A percentile compares a stretch with the other conserved stretches of the same genome.
Evolutionary conservation across 2,888 invertebrate species (phyloP).

Genomic region (Diloba caeruleocephala): DNA sequence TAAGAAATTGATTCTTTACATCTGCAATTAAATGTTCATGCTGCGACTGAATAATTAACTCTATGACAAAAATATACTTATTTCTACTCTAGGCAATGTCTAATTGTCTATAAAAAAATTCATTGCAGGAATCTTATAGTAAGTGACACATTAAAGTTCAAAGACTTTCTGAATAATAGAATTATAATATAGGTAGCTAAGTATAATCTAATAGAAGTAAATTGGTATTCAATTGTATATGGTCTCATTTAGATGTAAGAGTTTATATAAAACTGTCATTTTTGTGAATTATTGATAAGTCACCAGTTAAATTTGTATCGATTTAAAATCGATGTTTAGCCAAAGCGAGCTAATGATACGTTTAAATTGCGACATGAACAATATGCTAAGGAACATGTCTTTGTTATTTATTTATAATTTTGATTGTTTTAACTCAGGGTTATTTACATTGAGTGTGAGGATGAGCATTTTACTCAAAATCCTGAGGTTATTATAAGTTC

Average conservation of each 20-base stretch:
- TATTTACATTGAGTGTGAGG: background rate
- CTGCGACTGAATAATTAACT: slow-evolving; percentile 33
- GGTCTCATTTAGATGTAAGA: slow-evolving; percentile 56
- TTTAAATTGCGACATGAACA: slow-evolving; percentile 35
- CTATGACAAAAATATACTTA: slow-evolving; percentile 15
- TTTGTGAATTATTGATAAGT: slow-evolving; percentile 36
- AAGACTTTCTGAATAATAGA: slow-evolving; percentile 44
- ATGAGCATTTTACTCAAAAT: too few species aligned
- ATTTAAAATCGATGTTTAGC: slow-evolving; percentile 51
- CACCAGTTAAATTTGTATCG: slow-evolving; percentile 38
- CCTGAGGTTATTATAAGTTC: background rate
- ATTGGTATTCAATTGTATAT: slow-evolving; percentile 55
- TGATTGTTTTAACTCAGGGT: slow-evolving; percentile 2
- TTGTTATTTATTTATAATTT: slow-evolving; percentile 53
- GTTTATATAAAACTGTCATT: slow-evolving; percentile 34
- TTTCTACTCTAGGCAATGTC: slow-evolving; percentile 20
- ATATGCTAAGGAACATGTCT: slow-evolving; percentile 35
- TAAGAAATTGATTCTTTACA: slow-evolving; percentile 9
- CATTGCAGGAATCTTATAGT: slow-evolving; percentile 24
- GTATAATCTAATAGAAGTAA: slow-evolving; percentile 41
- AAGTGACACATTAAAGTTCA: slow-evolving; percentile 40
- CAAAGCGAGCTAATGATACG: slow-evolving; percentile 46
- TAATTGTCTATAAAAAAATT: slow-evolving; percentile 6
- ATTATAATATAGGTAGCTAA: slow-evolving; percentile 48
- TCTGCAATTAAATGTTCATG: slow-evolving; percentile 13